These are phyloP conservation scores for Cladopsammia gracilis DNA, from an alignment of 64 coral and sea anemone genomes.

Conservation along the genomic window DNA sequence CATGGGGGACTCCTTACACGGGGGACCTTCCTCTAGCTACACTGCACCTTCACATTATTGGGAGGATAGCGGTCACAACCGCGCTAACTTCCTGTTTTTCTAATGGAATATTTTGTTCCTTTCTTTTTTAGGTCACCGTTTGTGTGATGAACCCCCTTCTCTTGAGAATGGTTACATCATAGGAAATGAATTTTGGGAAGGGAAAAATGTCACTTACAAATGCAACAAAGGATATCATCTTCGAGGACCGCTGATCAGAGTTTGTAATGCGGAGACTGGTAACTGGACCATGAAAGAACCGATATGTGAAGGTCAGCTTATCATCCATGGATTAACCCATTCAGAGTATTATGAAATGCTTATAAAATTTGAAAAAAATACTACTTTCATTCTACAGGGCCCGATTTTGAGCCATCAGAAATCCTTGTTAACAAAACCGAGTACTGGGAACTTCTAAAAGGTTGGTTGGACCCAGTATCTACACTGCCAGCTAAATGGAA, in stretches of 20 bases:
- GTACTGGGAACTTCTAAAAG: constrained; percentile 64
- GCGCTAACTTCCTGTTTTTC: too few species aligned
- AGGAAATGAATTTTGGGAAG: constrained; percentile 79
- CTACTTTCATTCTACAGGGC: not conserved
- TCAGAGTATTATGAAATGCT: too few species aligned
- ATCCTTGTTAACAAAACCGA: constrained; percentile 66
- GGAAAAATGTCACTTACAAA: constrained; percentile 66
- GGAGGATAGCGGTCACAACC: too few species aligned
- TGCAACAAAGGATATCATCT: constrained; percentile 77
- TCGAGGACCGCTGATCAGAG: constrained; percentile 27
- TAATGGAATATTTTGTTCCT: too few species aligned
- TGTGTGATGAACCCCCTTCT: constrained; percentile 54
- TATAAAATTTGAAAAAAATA: too few species aligned
- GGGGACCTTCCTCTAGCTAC: too few species aligned
- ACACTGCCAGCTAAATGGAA: constrained; percentile 73
- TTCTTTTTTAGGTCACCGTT: constrained; percentile 48
- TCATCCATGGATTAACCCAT: too few species aligned
- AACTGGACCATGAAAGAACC: constrained; percentile 80
- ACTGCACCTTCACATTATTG: too few species aligned
- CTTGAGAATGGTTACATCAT: constrained; percentile 69
- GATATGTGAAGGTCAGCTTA: constrained; percentile 43
- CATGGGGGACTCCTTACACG: too few species aligned
- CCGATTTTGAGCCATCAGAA: constrained; percentile 24
- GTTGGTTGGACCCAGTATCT: constrained; percentile 72
- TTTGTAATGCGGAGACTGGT: constrained; percentile 33